phyloP scores from a whole-genome alignment of 2,888 invertebrate species.

The Philaethria dido region DNA sequence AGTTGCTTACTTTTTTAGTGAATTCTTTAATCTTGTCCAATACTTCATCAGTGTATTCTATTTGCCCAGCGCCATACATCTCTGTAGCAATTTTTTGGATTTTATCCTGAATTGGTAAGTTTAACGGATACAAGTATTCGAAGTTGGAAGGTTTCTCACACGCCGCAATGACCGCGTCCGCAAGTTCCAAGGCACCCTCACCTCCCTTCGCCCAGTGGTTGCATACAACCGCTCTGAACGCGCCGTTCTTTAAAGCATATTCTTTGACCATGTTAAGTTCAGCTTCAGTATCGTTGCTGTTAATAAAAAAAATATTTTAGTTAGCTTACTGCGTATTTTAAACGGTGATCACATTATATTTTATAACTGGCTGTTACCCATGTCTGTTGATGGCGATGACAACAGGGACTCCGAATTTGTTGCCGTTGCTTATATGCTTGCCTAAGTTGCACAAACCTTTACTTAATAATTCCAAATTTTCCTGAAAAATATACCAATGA shows the following conservation, averaged over 20 bases:
- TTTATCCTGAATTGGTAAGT: conserved; percentile 91
- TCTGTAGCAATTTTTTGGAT: conserved; percentile 93
- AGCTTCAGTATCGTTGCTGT: conserved; percentile 91
- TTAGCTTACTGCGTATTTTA: background rate
- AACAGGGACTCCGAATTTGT: conserved; percentile 95
- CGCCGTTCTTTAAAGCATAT: conserved; percentile 90
- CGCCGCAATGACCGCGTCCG: conserved; percentile 93
- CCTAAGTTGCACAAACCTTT: conserved; percentile 95
- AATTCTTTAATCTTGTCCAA: conserved; percentile 87
- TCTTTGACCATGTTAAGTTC: conserved; percentile 92
- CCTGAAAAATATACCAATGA: no score
- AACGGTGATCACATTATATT: background rate
- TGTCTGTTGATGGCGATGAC: conserved; percentile 97
- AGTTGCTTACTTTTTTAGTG: conserved; percentile 86
- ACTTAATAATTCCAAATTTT: conserved; percentile 92
- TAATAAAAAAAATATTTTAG: background rate
- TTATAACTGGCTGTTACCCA: conserved; percentile 59
- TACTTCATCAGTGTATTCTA: conserved; percentile 90
- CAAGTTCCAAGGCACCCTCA: conserved; percentile 92
- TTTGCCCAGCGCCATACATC: conserved; percentile 97
- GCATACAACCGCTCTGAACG: conserved; percentile 93
- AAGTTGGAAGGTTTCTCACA: conserved; percentile 86
- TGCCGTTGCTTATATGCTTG: conserved; percentile 97
- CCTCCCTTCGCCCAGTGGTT: conserved; percentile 97
- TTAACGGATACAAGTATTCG: conserved; percentile 88